phyloP scores from a whole-genome alignment of 2,113 vertebrate genomes.

The Cyanoderma ruficeps region DNA sequence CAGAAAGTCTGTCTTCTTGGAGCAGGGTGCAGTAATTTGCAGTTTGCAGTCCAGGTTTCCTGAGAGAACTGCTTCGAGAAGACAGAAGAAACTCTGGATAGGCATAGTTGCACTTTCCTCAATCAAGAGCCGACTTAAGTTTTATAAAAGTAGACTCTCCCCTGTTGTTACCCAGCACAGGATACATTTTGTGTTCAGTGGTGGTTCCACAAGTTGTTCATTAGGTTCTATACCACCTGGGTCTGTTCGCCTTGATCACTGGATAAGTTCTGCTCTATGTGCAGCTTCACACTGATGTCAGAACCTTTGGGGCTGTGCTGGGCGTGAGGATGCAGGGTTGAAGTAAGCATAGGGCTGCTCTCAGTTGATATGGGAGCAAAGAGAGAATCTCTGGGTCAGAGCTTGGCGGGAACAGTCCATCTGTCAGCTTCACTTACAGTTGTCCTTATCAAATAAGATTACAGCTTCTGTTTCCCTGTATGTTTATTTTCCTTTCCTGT shows the following conservation, averaged over 20 bases:
- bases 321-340: neutral
- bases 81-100: neutral
- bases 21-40: neutral
- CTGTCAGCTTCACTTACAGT: conserved; percentile 19
- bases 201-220: neutral
- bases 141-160: neutral
- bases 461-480: conserved; percentile 22
- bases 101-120: neutral
- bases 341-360: neutral
- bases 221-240: neutral
- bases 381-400: neutral
- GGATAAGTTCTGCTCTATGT: neutral
- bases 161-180: neutral
- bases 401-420: neutral
- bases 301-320: neutral
- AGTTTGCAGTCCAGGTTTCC: neutral
- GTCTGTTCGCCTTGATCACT: neutral
- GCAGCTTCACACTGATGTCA: neutral
- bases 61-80: neutral
- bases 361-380: neutral
- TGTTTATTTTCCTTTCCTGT: neutral
- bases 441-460: neutral
- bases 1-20: neutral
- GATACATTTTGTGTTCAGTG: neutral
- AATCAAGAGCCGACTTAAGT: neutral